Conservation (phyloP, 2,797 vertebrate genomes). For the Psittacula derbiana region DNA sequence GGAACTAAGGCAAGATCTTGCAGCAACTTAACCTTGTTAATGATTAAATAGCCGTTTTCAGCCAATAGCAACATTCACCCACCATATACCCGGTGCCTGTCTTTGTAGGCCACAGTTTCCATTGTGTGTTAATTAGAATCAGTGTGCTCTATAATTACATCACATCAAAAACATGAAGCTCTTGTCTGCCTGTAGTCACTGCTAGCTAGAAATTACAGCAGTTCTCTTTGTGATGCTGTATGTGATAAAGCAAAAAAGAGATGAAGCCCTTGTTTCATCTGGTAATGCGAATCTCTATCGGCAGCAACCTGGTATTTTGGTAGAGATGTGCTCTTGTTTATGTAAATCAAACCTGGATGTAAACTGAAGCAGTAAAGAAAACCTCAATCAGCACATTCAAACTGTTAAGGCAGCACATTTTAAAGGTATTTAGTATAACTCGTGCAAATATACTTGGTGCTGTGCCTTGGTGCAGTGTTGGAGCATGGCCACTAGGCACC, state of each 20-base stretch:
- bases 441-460: not conserved
- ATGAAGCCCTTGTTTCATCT: not conserved
- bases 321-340: not conserved
- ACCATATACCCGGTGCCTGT: not conserved
- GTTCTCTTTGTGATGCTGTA: not conserved
- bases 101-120: not conserved
- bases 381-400: fast-evolving
- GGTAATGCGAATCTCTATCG: not conserved
- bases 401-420: not conserved
- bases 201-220: not conserved
- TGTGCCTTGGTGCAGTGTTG: not conserved
- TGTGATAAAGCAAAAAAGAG: not conserved
- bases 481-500: not conserved
- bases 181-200: not conserved
- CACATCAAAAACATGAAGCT: not conserved
- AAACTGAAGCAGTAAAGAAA: not conserved
- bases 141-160: not conserved
- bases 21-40: not conserved
- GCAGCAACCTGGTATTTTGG: not conserved
- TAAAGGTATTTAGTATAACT: not conserved
- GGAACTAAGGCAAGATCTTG: not conserved
- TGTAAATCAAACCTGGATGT: not conserved
- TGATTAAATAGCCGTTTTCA: not conserved
- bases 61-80: not conserved
- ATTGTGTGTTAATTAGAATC: not conserved